Base-by-base conservation (phyloP, 2,797 vertebrate species). In the Acanthurus leucopareius region DNA sequence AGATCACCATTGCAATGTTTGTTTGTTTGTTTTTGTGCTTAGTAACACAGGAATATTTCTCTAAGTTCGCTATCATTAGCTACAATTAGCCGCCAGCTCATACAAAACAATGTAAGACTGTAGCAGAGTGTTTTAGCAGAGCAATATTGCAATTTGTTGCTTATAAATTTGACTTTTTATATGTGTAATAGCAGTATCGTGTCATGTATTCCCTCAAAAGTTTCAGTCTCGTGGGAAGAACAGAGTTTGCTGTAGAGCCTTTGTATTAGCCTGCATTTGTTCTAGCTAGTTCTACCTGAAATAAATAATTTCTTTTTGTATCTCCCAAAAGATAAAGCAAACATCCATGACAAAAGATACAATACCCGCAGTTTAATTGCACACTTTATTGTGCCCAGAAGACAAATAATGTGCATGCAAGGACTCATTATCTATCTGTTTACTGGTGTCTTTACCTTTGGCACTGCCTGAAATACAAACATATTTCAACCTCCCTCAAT, bases 401-500 rank as follows among this genome's bases (percentile, higher is more conserved):
- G 54, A 49, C 47, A 45, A 70, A 75, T 48, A 62, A 52, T 4
- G 16, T 60, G n/a, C 51, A 5, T 35, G 2, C 60, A 17, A 42
- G 13, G 51, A 51, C 38, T 53, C 17, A 44, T 61, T 15, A 35
- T 59, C 14, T 16, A 0, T 51, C 15, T 19, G 16, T 7, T 45
- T 3, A 28, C 5, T 40, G 1, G 47, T 11, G 44, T 16, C 57
- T 84, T 67, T 42, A 77, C 85, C 76, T 79, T 75, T 28, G 76
- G 61, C 80, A 0, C 58, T 0, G n/a, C 3, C 77, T 51, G 67
- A 67, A 68, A 82, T 38, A 13, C 56, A 72, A 68, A 80, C 77
- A 61, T 58, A 35, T 80, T 58, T 57, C 3, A 86, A 65, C 82
- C 80, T 72, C 74, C 68, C 69, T 69, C 38, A 83, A 83, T 85